Evolutionary conservation across 1,140 invertebrate genomes (phyloP).

Genomic region (Stenopsyche tienmushanensis): DNA sequence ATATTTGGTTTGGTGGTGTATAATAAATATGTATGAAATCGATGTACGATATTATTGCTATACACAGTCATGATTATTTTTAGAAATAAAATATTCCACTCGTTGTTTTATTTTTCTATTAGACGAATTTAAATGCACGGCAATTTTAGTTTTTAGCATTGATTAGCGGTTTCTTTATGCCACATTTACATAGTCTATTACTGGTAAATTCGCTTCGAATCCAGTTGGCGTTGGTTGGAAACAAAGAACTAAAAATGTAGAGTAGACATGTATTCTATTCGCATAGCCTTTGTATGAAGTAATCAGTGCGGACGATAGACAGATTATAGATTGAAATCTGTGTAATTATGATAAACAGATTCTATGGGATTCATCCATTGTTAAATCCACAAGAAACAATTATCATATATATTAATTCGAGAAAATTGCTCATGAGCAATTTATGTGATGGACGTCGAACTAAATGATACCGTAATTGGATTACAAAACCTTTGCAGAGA

Average conservation of each 20-base stretch:
- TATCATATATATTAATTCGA: too few relatives aligned
- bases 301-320: neutral
- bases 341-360: slow-evolving; percentile 1
- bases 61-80: slow-evolving; percentile 15
- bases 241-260: too few relatives aligned
- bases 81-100: slow-evolving; percentile 6
- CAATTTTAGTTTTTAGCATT: slow-evolving; percentile 14
- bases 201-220: neutral
- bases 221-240: too few relatives aligned
- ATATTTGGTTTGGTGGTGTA: too few relatives aligned
- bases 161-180: slow-evolving; percentile 5
- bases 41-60: too few relatives aligned
- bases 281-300: neutral
- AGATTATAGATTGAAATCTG: neutral
- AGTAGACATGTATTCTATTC: neutral
- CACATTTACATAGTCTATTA: neutral
- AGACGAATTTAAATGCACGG: neutral
- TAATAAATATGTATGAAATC: too few relatives aligned
- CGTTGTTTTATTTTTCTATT: slow-evolving; percentile 1
- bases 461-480: too few relatives aligned
- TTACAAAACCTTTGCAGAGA: too few relatives aligned
- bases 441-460: too few relatives aligned
- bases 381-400: too few relatives aligned
- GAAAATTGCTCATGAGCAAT: too few relatives aligned
- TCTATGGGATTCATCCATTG: neutral